Percentiles rank a stretch among this genome's conserved stretches.
Conservation (phyloP, 2,797 vertebrate genomes). For the Picus viridis region DNA sequence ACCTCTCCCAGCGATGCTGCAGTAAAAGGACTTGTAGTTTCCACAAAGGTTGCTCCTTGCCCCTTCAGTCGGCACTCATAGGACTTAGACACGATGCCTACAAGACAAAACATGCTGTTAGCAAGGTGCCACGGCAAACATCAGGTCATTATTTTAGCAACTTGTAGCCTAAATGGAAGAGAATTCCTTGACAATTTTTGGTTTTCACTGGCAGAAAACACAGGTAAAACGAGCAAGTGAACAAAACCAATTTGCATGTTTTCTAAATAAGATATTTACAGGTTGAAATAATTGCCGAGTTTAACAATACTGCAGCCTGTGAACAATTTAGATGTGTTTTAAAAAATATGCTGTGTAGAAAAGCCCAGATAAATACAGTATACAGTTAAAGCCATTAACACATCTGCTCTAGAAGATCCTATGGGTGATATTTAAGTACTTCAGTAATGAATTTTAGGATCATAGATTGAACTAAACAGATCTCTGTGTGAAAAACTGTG, state of each 20-base stretch:
- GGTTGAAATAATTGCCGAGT: slow-evolving; percentile 61
- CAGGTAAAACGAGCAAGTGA: slow-evolving; percentile 8
- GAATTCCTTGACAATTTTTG: not conserved
- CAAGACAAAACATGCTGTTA: slow-evolving; percentile 53
- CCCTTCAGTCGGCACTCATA: slow-evolving; percentile 97
- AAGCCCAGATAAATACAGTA: slow-evolving; percentile 18
- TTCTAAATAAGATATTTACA: slow-evolving; percentile 57
- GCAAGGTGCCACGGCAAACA: not conserved
- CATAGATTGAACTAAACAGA: not conserved
- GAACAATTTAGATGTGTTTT: slow-evolving; percentile 55
- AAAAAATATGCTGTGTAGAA: slow-evolving; percentile 6
- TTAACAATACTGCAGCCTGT: slow-evolving; percentile 43
- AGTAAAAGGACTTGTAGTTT: slow-evolving; percentile 83
- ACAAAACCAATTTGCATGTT: slow-evolving; percentile 54
- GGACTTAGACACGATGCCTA: slow-evolving; percentile 98
- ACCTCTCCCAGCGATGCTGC: slow-evolving; percentile 75
- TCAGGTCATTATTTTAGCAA: slow-evolving; percentile 6
- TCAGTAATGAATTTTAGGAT: slow-evolving; percentile 15
- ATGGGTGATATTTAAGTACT: slow-evolving; percentile 6
- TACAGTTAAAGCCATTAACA: slow-evolving; percentile 27
- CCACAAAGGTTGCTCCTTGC: slow-evolving; percentile 93
- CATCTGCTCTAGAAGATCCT: not conserved
- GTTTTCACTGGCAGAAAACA: slow-evolving; percentile 52
- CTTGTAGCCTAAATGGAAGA: not conserved
- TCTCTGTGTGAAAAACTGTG: not conserved